phyloP scores from a whole-genome alignment of 2,113 vertebrate genomes.

The Ovis canadensis region DNA sequence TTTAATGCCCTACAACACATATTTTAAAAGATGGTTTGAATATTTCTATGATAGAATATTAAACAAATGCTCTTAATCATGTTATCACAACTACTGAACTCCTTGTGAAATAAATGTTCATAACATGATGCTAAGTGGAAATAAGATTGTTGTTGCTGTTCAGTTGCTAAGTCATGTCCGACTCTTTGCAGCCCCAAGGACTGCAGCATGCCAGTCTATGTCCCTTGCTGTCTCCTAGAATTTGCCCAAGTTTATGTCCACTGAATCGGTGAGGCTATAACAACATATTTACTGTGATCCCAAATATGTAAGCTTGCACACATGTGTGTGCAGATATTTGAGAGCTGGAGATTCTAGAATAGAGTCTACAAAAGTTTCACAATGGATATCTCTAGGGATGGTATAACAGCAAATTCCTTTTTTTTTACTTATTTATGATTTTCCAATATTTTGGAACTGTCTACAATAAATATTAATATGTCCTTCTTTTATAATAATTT shows the following conservation, averaged over 20 bases:
- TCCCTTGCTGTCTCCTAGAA: neutral
- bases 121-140: neutral
- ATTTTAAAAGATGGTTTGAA: neutral
- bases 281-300: neutral
- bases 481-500: neutral
- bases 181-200: neutral
- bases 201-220: neutral
- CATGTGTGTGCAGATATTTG: neutral
- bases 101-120: neutral
- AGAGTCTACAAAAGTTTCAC: neutral
- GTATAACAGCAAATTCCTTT: neutral
- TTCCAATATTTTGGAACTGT: neutral
- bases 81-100: neutral
- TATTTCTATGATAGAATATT: neutral
- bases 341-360: neutral
- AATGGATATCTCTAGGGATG: neutral
- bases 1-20: neutral
- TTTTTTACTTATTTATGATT: neutral
- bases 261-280: neutral
- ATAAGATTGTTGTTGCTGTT: neutral
- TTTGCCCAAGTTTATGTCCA: neutral
- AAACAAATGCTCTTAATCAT: neutral
- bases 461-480: neutral
- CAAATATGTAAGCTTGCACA: neutral
- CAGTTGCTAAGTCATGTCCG: neutral